These are phyloP conservation scores for Halichondria panicea DNA, from an alignment of 37 sponge, comb jelly and placozoan species.

Conservation along the genomic window DNA sequence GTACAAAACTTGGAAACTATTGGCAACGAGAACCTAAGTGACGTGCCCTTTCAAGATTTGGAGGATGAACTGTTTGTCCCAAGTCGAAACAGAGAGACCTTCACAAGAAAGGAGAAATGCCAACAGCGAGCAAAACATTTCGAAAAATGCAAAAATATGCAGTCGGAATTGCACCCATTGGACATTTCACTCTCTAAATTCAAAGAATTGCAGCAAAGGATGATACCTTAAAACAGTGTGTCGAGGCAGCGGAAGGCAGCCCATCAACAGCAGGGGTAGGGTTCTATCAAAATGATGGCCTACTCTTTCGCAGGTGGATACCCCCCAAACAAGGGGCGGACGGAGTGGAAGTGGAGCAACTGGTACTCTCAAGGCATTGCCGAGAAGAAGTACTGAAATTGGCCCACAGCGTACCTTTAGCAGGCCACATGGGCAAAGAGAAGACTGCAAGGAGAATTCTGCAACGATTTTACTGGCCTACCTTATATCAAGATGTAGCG, in stretches of 20 bases:
- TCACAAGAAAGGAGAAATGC: no score
- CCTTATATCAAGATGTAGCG: slow-evolving; percentile 35
- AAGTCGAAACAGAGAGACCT: no score
- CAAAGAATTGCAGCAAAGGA: slow-evolving; percentile 29
- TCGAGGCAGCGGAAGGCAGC: not conserved
- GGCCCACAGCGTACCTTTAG: slow-evolving; percentile 45
- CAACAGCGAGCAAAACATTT: no score
- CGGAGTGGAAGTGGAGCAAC: slow-evolving; percentile 27
- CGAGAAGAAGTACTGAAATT: slow-evolving; percentile 25
- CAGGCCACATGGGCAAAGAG: slow-evolving; percentile 55
- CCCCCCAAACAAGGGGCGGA: slow-evolving; percentile 6
- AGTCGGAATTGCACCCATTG: not conserved
- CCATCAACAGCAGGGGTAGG: not conserved
- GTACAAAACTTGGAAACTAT: no score
- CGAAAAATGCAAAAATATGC: no score
- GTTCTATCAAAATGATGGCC: slow-evolving; percentile 30
- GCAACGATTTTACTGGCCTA: slow-evolving; percentile 57
- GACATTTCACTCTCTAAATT: slow-evolving; percentile 33
- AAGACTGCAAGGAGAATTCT: slow-evolving; percentile 54
- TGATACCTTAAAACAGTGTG: slow-evolving; percentile 3
- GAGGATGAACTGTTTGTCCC: no score
- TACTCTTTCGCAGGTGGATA: slow-evolving; percentile 27
- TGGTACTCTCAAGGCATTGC: slow-evolving; percentile 45
- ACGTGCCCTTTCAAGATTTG: no score
- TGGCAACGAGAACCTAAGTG: no score